Conservation (phyloP, 2,888 invertebrate species). For the Lottia gigantea region DNA sequence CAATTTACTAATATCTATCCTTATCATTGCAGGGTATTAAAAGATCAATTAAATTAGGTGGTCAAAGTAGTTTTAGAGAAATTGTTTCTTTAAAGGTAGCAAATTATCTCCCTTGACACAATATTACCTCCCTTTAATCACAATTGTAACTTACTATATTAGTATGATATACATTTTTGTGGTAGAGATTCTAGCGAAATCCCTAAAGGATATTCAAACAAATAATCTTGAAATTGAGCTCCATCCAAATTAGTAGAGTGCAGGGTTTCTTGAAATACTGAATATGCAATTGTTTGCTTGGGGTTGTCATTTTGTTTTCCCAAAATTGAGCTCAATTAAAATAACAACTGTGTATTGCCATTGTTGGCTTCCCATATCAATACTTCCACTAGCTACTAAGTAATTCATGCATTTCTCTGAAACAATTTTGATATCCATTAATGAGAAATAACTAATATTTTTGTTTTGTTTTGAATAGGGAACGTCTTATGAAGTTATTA, state of each 20-base stretch:
- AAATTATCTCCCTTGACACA: constrained; percentile 13
- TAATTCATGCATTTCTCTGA: not conserved
- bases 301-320: too few species aligned
- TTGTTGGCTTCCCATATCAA: too few species aligned
- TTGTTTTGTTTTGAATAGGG: constrained; percentile 34
- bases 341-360: too few species aligned
- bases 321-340: too few species aligned
- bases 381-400: not conserved
- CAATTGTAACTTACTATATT: not conserved
- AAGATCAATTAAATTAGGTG: constrained; percentile 29
- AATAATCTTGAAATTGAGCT: not conserved
- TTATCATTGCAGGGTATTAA: constrained; percentile 29
- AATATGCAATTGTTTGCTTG: too few species aligned
- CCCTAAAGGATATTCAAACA: not conserved
- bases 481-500: constrained; percentile 48
- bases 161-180: too few species aligned
- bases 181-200: too few species aligned
- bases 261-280: too few species aligned
- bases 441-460: constrained; percentile 5
- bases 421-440: not conserved
- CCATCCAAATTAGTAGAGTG: not conserved
- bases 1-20: too few species aligned
- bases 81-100: constrained; percentile 29
- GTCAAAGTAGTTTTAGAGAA: constrained; percentile 20
- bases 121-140: constrained; percentile 11